Conservation (phyloP, 2,888 invertebrate genomes). For the Ectobius pallidus region DNA sequence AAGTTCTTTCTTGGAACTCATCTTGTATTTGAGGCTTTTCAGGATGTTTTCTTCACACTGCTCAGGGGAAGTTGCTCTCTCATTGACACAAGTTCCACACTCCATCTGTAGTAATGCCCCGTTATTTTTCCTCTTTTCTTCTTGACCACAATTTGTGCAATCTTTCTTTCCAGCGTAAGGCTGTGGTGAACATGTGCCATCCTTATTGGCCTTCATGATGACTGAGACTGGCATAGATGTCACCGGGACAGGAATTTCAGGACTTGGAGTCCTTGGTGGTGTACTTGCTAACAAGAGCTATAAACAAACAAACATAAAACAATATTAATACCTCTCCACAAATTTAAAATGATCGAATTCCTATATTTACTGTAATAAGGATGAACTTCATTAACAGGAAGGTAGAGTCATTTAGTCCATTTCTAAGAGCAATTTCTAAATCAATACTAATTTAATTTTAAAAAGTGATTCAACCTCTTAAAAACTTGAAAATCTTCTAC, state of each 20-base stretch:
- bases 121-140: background rate
- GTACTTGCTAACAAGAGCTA: slow-evolving; percentile 51
- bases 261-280: slow-evolving; percentile 53
- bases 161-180: slow-evolving; percentile 41
- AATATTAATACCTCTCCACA: too few relatives aligned
- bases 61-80: background rate
- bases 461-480: too few relatives aligned
- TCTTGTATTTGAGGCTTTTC: slow-evolving; percentile 74
- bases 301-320: slow-evolving; percentile 42
- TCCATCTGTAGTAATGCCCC: background rate
- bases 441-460: too few relatives aligned
- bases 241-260: slow-evolving; percentile 52
- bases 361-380: too few relatives aligned
- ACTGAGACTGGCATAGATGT: slow-evolving; percentile 66
- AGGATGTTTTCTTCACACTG: slow-evolving; percentile 60
- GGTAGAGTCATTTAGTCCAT: too few relatives aligned
- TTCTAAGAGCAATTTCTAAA: too few relatives aligned
- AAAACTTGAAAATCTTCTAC: too few relatives aligned
- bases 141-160: background rate
- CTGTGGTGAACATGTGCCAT: slow-evolving; percentile 68
- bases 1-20: slow-evolving; percentile 67
- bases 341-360: too few relatives aligned
- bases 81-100: background rate
- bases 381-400: too few relatives aligned
- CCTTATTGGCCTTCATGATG: slow-evolving; percentile 84